Conservation (phyloP, 2,888 invertebrate genomes). For the Drosophila nigricruria region DNA sequence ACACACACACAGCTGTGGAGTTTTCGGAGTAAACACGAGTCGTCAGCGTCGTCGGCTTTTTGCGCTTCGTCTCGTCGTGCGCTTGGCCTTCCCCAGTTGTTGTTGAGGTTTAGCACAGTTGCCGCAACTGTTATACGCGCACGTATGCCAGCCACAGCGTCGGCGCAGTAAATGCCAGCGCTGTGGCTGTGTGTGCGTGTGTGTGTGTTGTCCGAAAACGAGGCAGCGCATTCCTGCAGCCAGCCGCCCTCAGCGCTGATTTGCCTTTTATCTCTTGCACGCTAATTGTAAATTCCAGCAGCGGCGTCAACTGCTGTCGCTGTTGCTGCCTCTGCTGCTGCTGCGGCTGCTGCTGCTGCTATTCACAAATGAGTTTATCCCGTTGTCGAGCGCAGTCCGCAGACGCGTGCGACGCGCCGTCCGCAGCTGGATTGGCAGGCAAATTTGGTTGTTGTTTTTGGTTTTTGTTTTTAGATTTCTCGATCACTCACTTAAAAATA, state of each 20-base stretch:
- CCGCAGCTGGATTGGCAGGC: constrained; percentile 48
- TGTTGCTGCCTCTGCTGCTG: neutral
- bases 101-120: constrained; percentile 39
- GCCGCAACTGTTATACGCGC: constrained; percentile 41
- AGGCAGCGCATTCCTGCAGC: constrained; percentile 48
- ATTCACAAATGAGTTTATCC: constrained; percentile 43
- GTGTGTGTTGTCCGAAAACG: constrained; percentile 36
- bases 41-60: neutral
- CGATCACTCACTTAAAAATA: constrained; percentile 44
- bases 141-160: constrained; percentile 28
- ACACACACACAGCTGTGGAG: neutral
- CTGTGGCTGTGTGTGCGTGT: neutral
- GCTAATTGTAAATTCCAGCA: constrained; percentile 69
- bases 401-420: constrained; percentile 24
- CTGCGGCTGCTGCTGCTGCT: constrained; percentile 6
- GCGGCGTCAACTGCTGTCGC: constrained; percentile 22
- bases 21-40: constrained; percentile 54
- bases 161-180: constrained; percentile 48
- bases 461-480: constrained; percentile 20
- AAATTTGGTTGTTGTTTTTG: constrained; percentile 13
- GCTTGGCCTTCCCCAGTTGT: constrained; percentile 32
- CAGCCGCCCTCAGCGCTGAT: constrained; percentile 49
- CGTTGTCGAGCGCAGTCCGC: constrained; percentile 44
- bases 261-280: constrained; percentile 47
- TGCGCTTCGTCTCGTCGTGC: neutral